phyloP scores from a whole-genome alignment of 2,113 vertebrate genomes.

The Ammodytes dubius region DNA sequence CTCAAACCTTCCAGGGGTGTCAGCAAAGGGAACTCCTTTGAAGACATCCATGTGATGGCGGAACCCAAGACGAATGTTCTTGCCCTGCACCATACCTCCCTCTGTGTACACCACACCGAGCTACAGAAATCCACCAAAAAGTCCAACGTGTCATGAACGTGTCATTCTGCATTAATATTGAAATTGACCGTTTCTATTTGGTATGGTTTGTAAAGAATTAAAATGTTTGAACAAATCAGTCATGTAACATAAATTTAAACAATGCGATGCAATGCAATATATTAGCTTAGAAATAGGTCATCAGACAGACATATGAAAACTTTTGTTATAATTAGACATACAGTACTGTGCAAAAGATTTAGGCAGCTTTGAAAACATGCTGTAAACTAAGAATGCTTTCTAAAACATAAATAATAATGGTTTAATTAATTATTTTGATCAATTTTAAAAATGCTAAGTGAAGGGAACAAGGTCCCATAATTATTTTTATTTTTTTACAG shows the following conservation, averaged over 20 bases:
- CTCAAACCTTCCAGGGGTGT: slow-evolving; percentile 85
- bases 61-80: slow-evolving; percentile 83
- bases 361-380: no score
- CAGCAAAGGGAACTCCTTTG: slow-evolving; percentile 94
- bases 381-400: no score
- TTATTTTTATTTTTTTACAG: no score
- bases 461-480: no score
- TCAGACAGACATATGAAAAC: background rate
- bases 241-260: background rate
- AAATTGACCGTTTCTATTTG: background rate
- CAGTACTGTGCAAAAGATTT: no score
- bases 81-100: slow-evolving; percentile 92
- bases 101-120: slow-evolving; percentile 91
- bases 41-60: slow-evolving; percentile 88
- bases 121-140: slow-evolving; percentile 71
- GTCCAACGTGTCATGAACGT: background rate
- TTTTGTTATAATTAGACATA: background rate
- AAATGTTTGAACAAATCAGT: background rate
- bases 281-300: background rate
- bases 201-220: background rate
- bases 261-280: background rate
- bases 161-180: background rate
- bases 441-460: no score
- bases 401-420: no score
- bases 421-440: no score